Conservation (phyloP, 2,888 invertebrate genomes). For the Archips xylosteana region DNA sequence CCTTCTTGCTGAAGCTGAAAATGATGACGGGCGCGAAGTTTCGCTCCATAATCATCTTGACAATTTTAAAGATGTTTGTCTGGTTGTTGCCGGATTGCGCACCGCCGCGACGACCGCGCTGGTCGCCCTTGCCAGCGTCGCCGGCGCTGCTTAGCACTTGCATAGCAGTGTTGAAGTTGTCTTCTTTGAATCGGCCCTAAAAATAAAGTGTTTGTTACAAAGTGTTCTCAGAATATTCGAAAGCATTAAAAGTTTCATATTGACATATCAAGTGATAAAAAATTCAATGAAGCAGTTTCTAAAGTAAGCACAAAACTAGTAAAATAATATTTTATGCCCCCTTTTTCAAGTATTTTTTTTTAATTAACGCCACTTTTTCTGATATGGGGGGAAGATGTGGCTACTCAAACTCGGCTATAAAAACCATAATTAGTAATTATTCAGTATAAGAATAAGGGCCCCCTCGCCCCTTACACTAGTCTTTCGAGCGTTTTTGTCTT, state of each 20-base stretch:
- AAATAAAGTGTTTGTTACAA: not conserved
- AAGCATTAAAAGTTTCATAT: not conserved
- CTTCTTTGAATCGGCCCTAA: constrained; percentile 97
- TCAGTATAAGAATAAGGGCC: too few species aligned
- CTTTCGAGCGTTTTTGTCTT: too few species aligned
- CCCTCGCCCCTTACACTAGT: too few species aligned
- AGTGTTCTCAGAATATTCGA: too few species aligned
- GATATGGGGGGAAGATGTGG: too few species aligned
- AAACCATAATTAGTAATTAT: too few species aligned
- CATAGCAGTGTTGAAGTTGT: constrained; percentile 99
- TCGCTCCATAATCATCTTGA: constrained; percentile 99
- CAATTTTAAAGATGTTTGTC: constrained; percentile 97
- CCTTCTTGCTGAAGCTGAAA: constrained; percentile 99
- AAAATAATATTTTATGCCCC: too few species aligned
- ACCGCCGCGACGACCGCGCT: constrained; percentile 91
- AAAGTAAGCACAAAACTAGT: not conserved
- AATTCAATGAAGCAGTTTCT: not conserved
- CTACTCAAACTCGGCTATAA: too few species aligned
- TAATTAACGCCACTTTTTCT: too few species aligned
- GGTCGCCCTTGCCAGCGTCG: constrained; percentile 93
- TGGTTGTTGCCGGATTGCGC: constrained; percentile 86
- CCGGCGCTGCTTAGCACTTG: constrained; percentile 92
- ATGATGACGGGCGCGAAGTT: constrained; percentile 99
- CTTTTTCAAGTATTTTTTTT: too few species aligned
- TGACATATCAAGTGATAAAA: not conserved